phyloP scores from a whole-genome alignment of 2,888 invertebrate species.

The Amblyjoppa proteus region DNA sequence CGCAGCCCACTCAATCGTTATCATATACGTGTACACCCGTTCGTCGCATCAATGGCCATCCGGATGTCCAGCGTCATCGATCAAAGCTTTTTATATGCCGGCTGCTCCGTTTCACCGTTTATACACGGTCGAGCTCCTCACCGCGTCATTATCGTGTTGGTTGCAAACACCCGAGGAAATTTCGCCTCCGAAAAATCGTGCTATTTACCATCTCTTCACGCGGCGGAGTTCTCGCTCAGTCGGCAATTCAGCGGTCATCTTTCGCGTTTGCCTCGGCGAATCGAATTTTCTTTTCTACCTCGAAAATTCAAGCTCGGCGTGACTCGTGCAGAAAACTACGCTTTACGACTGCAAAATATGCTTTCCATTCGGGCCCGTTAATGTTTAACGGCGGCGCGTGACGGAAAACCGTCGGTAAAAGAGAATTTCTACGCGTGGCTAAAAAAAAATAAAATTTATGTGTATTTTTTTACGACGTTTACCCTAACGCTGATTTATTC shows the following conservation, averaged over 20 bases:
- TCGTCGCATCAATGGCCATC: slow-evolving; percentile 20
- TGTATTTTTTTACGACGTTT: slow-evolving; percentile 1
- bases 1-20: slow-evolving; percentile 1
- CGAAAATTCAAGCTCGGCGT: too few relatives aligned
- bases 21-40: background rate
- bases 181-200: too few relatives aligned
- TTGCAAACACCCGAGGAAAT: too few relatives aligned
- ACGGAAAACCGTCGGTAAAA: too few relatives aligned
- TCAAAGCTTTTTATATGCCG: slow-evolving; percentile 13
- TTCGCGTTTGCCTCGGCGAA: too few relatives aligned
- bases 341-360: too few relatives aligned
- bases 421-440: background rate
- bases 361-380: background rate
- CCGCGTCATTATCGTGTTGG: background rate
- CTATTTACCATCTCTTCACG: too few relatives aligned
- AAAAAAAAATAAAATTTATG: background rate
- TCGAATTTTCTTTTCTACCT: too few relatives aligned
- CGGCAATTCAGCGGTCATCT: too few relatives aligned
- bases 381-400: background rate
- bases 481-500: slow-evolving; percentile 9
- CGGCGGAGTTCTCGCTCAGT: too few relatives aligned
- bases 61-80: slow-evolving; percentile 22
- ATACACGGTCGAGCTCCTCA: background rate
- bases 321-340: too few relatives aligned
- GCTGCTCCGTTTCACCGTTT: background rate